Evolutionary conservation across 2,888 invertebrate genomes (phyloP).

Genomic region (Lamellibrachia satsuma): DNA sequence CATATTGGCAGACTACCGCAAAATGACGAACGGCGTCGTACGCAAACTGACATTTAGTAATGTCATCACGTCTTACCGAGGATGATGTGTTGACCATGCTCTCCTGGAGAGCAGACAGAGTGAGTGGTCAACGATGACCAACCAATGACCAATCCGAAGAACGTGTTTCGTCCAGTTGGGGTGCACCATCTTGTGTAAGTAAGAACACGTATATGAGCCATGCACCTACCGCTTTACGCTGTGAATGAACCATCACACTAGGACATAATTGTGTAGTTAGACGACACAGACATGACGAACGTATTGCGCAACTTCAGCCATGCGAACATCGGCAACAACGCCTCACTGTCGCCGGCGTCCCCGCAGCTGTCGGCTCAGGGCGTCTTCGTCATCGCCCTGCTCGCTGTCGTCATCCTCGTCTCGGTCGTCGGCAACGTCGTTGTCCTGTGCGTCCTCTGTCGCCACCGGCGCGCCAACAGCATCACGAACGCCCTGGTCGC

Average conservation of each 20-base stretch:
- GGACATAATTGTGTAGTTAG: background rate
- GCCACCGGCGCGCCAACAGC: background rate
- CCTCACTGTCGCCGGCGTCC: background rate
- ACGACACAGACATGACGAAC: background rate
- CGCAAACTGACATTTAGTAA: background rate
- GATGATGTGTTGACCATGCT: too few relatives aligned
- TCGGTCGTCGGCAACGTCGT: background rate
- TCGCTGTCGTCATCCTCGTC: background rate
- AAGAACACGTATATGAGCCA: background rate
- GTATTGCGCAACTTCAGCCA: background rate
- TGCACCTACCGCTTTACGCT: background rate
- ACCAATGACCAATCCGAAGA: background rate
- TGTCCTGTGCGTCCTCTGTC: background rate
- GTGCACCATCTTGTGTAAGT: background rate
- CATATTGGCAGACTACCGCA: background rate
- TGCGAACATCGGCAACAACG: background rate
- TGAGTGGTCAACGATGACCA: background rate
- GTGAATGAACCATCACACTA: background rate
- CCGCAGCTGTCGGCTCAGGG: background rate
- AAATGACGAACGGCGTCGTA: background rate
- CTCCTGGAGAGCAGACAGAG: background rate
- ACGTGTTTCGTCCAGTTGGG: background rate
- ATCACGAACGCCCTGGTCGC: background rate
- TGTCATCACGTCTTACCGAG: background rate
- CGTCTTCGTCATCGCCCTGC: background rate